A percentile compares a stretch with the other conserved stretches of the same genome.
These are phyloP conservation scores for Archilochus colubris DNA, from an alignment of 2,113 vertebrate genomes.

Conservation along the genomic window DNA sequence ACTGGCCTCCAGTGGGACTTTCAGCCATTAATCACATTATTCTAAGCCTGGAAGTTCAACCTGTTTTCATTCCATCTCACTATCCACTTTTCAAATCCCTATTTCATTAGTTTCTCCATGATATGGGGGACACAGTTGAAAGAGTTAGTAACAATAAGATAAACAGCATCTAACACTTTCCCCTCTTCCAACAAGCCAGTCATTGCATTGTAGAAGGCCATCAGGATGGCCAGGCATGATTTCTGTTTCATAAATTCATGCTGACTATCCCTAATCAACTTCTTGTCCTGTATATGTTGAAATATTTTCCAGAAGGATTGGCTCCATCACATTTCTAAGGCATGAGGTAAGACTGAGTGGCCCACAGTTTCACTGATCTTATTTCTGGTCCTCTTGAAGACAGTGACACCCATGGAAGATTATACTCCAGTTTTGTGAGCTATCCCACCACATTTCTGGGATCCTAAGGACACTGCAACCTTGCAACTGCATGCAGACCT, in stretches of 20 bases:
- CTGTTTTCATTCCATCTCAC: neutral
- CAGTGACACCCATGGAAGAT: neutral
- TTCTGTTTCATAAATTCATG: neutral
- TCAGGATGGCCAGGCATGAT: neutral
- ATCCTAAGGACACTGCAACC: neutral
- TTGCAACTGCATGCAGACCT: neutral
- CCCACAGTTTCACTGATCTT: neutral
- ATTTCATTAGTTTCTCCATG: neutral
- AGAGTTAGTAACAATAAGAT: neutral
- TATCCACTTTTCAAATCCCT: neutral
- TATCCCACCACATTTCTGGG: neutral
- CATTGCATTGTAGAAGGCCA: neutral
- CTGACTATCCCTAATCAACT: neutral
- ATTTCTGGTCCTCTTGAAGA: neutral
- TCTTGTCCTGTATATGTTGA: neutral
- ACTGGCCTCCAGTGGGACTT: neutral
- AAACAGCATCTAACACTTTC: neutral
- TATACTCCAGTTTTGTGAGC: neutral
- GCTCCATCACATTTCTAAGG: neutral
- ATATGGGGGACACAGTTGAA: neutral
- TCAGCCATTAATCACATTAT: neutral
- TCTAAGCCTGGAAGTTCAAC: neutral
- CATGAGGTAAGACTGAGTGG: neutral
- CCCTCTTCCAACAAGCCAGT: neutral
- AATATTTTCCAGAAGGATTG: neutral